phyloP scores from a whole-genome alignment of 1,140 invertebrate genomes.

The Ceratitis capitata region DNA sequence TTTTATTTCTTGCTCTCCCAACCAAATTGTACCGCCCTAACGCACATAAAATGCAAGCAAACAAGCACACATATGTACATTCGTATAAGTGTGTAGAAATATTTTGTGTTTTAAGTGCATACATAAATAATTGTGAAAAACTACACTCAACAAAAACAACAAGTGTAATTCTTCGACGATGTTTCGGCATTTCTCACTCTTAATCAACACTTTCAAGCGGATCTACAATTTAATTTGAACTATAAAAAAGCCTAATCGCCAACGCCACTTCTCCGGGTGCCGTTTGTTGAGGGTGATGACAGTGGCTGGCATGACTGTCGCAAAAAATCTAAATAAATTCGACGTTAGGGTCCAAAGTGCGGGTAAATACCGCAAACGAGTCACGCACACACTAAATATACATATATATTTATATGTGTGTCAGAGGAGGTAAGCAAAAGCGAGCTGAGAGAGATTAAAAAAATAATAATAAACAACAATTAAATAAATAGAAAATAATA shows the following conservation, averaged over 20 bases:
- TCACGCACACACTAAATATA: not conserved
- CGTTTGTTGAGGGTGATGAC: not conserved
- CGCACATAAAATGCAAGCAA: not conserved
- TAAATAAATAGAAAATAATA: not conserved
- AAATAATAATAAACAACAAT: not conserved
- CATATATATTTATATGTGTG: too few species aligned
- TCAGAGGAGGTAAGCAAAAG: too few species aligned
- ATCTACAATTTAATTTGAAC: not conserved
- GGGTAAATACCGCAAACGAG: not conserved
- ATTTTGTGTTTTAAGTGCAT: too few species aligned
- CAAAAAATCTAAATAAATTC: not conserved
- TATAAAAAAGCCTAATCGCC: not conserved
- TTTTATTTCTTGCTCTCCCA: not conserved
- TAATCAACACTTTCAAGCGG: not conserved
- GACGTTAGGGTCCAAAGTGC: not conserved
- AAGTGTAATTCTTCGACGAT: not conserved
- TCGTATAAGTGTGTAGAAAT: too few species aligned
- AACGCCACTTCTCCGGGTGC: too few species aligned
- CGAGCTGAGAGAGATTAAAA: not conserved
- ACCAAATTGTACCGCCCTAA: not conserved
- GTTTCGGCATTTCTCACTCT: not conserved
- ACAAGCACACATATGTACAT: too few species aligned
- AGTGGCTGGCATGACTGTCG: not conserved
- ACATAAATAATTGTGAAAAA: too few species aligned
- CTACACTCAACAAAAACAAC: not conserved